Conservation (phyloP, 2,888 invertebrate species). For the Lissonota sp. region DNA sequence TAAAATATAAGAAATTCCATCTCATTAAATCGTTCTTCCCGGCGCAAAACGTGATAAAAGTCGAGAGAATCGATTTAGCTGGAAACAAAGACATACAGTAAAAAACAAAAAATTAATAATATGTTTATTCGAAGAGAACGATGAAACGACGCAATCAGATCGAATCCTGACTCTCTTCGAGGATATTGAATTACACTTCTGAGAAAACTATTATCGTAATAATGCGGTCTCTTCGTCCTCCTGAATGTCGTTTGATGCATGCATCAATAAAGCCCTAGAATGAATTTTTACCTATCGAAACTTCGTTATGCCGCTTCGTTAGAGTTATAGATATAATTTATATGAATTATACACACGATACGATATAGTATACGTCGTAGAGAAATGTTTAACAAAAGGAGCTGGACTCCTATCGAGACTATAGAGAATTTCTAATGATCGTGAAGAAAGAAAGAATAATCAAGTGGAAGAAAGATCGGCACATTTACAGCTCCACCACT, state of each 20-base stretch:
- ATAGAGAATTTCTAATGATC: constrained; percentile 24
- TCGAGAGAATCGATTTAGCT: too few relatives aligned
- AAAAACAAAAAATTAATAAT: too few relatives aligned
- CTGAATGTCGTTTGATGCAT: constrained; percentile 9
- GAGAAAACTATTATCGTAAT: constrained; percentile 6
- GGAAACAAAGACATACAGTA: too few relatives aligned
- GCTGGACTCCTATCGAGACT: constrained; percentile 58
- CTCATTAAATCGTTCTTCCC: background rate
- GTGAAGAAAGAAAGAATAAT: constrained; percentile 16
- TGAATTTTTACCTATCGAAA: constrained; percentile 50
- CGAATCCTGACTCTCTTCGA: constrained; percentile 17
- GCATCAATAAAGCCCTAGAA: constrained; percentile 1
- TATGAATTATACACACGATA: constrained; percentile 30
- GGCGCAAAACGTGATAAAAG: background rate
- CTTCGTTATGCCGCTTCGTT: constrained; percentile 54
- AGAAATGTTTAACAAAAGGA: constrained; percentile 39
- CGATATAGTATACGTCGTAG: constrained; percentile 20
- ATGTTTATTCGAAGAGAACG: background rate
- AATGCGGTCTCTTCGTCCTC: constrained; percentile 11
- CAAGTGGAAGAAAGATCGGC: too few relatives aligned
- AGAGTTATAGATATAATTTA: constrained; percentile 50
- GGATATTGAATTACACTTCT: background rate
- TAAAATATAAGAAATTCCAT: too few relatives aligned
- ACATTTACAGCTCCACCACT: too few relatives aligned
- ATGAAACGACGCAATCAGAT: constrained; percentile 9